Percentiles rank a stretch among this genome's conserved stretches.
Conservation (phyloP, 2,113 vertebrate genomes). For the Xiphophorus maculatus region DNA sequence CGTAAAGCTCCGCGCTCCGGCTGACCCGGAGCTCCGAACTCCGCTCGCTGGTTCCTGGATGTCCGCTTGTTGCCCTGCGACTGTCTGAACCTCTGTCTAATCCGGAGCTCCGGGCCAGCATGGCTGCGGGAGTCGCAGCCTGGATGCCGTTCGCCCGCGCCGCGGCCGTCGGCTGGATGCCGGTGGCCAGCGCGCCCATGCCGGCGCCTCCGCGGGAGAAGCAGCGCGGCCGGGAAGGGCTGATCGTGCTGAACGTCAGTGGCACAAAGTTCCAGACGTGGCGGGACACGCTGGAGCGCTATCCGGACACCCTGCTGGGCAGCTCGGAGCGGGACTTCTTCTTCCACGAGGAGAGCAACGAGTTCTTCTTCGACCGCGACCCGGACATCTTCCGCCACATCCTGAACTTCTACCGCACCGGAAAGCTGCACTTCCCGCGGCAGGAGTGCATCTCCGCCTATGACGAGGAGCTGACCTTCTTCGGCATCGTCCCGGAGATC, state of each 20-base stretch:
- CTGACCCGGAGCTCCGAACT: not conserved
- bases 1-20: slow-evolving; percentile 14
- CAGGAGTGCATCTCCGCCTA: slow-evolving; percentile 97
- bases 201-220: slow-evolving; percentile 85
- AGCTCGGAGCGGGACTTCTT: slow-evolving; percentile 96
- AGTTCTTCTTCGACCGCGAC: slow-evolving; percentile 98
- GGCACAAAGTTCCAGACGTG: slow-evolving; percentile 95
- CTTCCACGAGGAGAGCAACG: slow-evolving; percentile 90
- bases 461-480: slow-evolving; percentile 95
- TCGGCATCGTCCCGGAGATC: slow-evolving; percentile 95
- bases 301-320: slow-evolving; percentile 95
- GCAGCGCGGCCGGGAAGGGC: slow-evolving; percentile 82
- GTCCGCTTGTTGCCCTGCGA: slow-evolving; percentile 25
- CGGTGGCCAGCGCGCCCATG: slow-evolving; percentile 92
- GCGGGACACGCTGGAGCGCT: slow-evolving; percentile 93
- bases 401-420: slow-evolving; percentile 96
- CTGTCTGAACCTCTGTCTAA: slow-evolving; percentile 28
- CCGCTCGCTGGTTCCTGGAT: slow-evolving; percentile 51
- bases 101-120: slow-evolving; percentile 59
- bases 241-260: slow-evolving; percentile 94
- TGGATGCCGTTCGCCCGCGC: slow-evolving; percentile 97
- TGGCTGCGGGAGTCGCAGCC: slow-evolving; percentile 94
- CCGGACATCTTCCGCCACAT: slow-evolving; percentile 96
- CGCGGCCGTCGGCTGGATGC: slow-evolving; percentile 98
- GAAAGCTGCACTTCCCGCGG: slow-evolving; percentile 94